phyloP scores from a whole-genome alignment of 2,888 invertebrate genomes.

The Dryobota labecula region DNA sequence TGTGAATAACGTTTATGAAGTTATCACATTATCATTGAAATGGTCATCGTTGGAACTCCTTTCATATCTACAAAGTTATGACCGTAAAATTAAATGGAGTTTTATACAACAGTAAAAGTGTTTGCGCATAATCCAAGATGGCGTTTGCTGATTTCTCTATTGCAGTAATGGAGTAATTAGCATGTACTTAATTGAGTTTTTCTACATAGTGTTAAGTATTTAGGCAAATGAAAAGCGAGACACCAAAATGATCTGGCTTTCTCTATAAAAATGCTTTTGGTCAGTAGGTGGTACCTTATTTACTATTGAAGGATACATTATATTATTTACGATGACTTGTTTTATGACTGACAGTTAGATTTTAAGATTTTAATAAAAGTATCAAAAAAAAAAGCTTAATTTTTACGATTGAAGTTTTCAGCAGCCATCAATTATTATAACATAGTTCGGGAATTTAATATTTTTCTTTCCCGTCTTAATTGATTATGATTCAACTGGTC shows the following conservation, averaged over 20 bases:
- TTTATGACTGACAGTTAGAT: background rate
- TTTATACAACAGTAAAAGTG: slow-evolving; percentile 47
- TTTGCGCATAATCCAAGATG: slow-evolving; percentile 22
- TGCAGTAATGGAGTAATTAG: slow-evolving; percentile 27
- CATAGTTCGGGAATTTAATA: too few relatives aligned
- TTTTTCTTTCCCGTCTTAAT: background rate
- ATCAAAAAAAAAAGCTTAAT: background rate
- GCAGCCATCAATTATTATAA: too few relatives aligned
- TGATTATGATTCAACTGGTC: background rate
- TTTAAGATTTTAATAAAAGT: background rate
- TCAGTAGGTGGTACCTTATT: background rate
- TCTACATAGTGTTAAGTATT: slow-evolving; percentile 3
- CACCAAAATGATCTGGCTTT: slow-evolving; percentile 19
- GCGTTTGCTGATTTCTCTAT: slow-evolving; percentile 10
- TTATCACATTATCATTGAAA: slow-evolving; percentile 41
- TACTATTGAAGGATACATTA: background rate
- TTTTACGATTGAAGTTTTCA: background rate
- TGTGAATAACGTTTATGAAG: slow-evolving; percentile 39
- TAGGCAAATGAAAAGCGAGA: slow-evolving; percentile 3
- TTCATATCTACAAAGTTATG: slow-evolving; percentile 38
- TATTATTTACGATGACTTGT: background rate
- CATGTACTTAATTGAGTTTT: slow-evolving; percentile 4
- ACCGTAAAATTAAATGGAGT: slow-evolving; percentile 45
- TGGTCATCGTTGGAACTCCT: slow-evolving; percentile 30
- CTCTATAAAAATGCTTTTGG: slow-evolving; percentile 18